A percentile compares a stretch with the other conserved stretches of the same genome.
Evolutionary conservation across 2,888 invertebrate genomes (phyloP).

Genomic region (Platycheirus albimanus): DNA sequence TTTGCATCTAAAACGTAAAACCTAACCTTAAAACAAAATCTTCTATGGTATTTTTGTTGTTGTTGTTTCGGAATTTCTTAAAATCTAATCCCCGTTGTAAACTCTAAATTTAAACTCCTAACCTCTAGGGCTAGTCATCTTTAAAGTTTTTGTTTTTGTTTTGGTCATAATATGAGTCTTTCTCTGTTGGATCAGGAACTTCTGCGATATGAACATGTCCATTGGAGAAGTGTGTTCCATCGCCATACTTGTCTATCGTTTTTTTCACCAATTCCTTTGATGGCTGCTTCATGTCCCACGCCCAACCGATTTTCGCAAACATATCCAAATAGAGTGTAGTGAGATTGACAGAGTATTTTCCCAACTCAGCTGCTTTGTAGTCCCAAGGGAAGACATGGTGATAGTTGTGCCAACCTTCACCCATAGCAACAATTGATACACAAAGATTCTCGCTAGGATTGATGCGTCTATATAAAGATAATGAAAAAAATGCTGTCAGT

Average conservation of each 20-base stretch:
- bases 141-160: constrained; percentile 69
- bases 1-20: constrained; percentile 4
- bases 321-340: constrained; percentile 88
- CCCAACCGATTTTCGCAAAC: constrained; percentile 89
- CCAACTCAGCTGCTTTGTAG: constrained; percentile 95
- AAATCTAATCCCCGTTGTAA: constrained; percentile 45
- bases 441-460: constrained; percentile 90
- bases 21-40: constrained; percentile 16
- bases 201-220: constrained; percentile 79
- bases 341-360: constrained; percentile 86
- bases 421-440: constrained; percentile 89
- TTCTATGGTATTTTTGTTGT: constrained; percentile 15
- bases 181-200: constrained; percentile 79
- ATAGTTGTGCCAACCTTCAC: constrained; percentile 97
- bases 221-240: constrained; percentile 80
- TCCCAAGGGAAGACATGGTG: constrained; percentile 97
- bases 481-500: not conserved
- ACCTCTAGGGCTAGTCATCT: constrained; percentile 42
- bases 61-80: constrained; percentile 20
- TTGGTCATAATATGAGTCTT: constrained; percentile 45
- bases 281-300: constrained; percentile 89
- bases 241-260: constrained; percentile 84
- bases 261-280: constrained; percentile 84
- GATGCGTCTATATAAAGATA: constrained; percentile 85
- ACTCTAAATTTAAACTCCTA: constrained; percentile 32